Conservation (phyloP, 2,797 vertebrate genomes). For the Xenops minutus region DNA sequence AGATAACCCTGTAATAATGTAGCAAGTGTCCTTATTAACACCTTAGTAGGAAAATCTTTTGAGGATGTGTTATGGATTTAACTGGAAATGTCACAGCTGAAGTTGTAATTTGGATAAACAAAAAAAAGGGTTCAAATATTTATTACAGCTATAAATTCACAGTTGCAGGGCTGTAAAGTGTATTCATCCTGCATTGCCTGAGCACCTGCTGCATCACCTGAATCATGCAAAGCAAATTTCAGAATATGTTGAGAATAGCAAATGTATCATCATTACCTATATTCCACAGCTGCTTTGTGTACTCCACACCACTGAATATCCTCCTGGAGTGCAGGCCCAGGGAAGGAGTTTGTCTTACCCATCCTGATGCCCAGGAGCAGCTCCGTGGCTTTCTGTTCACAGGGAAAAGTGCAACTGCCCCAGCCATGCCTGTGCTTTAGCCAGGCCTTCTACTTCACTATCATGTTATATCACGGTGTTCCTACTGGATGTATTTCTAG, state of each 20-base stretch:
- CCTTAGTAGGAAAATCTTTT: background rate
- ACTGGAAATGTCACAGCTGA: background rate
- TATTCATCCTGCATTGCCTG: background rate
- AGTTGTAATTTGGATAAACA: background rate
- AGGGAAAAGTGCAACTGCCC: background rate
- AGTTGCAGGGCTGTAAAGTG: background rate
- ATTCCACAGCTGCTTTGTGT: background rate
- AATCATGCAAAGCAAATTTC: background rate
- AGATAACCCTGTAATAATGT: conserved; percentile 9
- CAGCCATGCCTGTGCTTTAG: background rate
- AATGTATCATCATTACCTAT: background rate
- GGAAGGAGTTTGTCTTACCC: background rate
- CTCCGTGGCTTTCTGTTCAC: background rate
- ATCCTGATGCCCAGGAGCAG: background rate
- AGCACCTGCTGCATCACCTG: background rate
- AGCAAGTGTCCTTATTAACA: background rate
- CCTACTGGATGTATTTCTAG: background rate
- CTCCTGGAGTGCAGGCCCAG: background rate
- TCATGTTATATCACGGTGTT: background rate
- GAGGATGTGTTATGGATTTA: background rate
- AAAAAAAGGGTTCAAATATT: background rate
- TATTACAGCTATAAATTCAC: background rate
- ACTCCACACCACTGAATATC: background rate
- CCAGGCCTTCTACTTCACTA: background rate
- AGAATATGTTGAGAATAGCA: background rate